Percentiles rank a stretch among this genome's conserved stretches.
Conservation (phyloP, 2,888 invertebrate species). For the Clitarchus hookeri region DNA sequence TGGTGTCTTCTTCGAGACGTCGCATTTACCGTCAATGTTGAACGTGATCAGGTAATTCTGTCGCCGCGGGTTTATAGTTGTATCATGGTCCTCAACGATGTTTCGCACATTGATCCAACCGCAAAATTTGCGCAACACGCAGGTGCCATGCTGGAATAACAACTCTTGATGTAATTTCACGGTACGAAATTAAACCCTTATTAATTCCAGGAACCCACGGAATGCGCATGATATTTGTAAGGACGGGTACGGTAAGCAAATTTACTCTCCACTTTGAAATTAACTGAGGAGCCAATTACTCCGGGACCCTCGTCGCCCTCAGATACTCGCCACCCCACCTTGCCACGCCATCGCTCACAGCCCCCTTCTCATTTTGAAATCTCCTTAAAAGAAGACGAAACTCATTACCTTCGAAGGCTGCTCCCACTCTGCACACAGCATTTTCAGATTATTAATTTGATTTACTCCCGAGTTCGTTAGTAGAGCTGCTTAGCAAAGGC, state of each 20-base stretch:
- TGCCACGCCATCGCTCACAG: background rate
- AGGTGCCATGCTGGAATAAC: no score
- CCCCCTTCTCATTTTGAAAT: background rate
- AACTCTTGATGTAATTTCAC: no score
- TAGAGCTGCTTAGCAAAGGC: background rate
- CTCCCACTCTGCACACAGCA: slow-evolving; percentile 4
- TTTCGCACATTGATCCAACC: no score
- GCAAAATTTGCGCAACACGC: no score
- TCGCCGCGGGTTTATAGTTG: no score
- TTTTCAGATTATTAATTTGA: background rate
- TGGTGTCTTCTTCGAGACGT: no score
- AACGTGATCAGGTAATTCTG: no score
- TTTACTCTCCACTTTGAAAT: background rate
- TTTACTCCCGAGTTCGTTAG: slow-evolving; percentile 1
- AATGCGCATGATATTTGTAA: no score
- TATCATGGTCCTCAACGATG: no score
- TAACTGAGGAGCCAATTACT: slow-evolving; percentile 1
- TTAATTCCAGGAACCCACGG: no score
- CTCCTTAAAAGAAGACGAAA: slow-evolving; percentile 9
- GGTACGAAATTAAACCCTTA: no score
- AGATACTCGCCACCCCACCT: background rate
- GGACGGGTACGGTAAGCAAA: background rate
- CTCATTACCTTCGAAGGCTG: background rate
- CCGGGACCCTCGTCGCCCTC: background rate
- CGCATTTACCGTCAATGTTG: no score